Evolutionary conservation across 2,888 invertebrate species (phyloP).

Genomic region (Cataglyphis altisquamis): DNA sequence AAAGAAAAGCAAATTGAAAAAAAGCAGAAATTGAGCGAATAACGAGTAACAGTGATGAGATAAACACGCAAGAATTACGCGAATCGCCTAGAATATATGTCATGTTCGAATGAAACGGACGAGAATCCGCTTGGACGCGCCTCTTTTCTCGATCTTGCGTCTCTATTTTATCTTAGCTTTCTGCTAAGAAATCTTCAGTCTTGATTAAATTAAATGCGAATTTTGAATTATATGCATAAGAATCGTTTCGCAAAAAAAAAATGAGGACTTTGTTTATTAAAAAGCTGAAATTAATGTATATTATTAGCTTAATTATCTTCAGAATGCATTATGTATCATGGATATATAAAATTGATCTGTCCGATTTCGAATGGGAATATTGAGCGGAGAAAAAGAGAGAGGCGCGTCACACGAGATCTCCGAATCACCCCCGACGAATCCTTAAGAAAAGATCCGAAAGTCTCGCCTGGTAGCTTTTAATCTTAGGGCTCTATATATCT

Average conservation of each 20-base stretch:
- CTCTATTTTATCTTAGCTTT: neutral
- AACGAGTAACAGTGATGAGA: constrained; percentile 26
- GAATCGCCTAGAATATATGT: constrained; percentile 25
- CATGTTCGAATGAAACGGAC: neutral
- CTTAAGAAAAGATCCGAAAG: constrained; percentile 64
- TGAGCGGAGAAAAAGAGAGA: constrained; percentile 13
- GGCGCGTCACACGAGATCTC: constrained; percentile 46
- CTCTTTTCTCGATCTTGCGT: constrained; percentile 40
- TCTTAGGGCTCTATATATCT: constrained; percentile 82
- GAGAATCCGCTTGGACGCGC: constrained; percentile 31
- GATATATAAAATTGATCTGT: neutral
- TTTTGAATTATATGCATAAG: neutral
- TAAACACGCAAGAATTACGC: constrained; percentile 45
- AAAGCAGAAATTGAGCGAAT: constrained; percentile 35
- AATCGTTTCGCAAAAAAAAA: neutral
- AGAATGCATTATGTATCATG: neutral
- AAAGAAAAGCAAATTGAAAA: constrained; percentile 27
- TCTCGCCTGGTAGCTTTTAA: constrained; percentile 84
- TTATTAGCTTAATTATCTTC: constrained; percentile 1
- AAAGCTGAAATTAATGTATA: neutral
- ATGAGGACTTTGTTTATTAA: neutral
- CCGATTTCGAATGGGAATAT: neutral
- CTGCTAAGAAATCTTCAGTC: neutral
- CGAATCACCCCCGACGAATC: constrained; percentile 15
- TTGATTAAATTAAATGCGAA: neutral